Conservation (phyloP, 2,113 vertebrate genomes). For the Acanthochromis polyacanthus region DNA sequence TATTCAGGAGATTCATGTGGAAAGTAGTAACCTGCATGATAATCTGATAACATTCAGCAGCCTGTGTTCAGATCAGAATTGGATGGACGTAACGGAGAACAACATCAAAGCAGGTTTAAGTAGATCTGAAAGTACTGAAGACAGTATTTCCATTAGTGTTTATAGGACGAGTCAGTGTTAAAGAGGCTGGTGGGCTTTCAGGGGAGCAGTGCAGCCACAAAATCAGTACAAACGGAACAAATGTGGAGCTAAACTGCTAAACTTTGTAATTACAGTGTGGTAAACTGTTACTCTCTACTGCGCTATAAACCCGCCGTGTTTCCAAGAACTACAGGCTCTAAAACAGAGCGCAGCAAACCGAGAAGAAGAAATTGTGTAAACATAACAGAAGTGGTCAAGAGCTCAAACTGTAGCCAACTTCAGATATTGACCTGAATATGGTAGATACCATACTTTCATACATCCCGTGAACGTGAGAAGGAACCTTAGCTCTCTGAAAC, state of each 20-base stretch:
- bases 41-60: constrained; percentile 24
- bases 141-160: constrained; percentile 21
- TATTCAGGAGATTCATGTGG: constrained; percentile 1
- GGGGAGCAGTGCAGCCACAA: neutral
- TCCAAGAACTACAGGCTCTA: constrained; percentile 13
- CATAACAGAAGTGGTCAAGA: constrained; percentile 12
- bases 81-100: neutral
- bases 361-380: constrained; percentile 33
- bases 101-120: constrained; percentile 13
- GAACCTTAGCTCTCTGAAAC: neutral
- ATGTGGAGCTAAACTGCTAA: constrained; percentile 8
- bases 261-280: constrained; percentile 43
- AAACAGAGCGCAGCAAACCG: constrained; percentile 26
- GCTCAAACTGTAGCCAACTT: constrained; percentile 7
- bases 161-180: constrained; percentile 18
- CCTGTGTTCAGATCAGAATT: constrained; percentile 10
- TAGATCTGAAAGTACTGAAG: constrained; percentile 20
- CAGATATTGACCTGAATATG: constrained; percentile 23
- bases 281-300: constrained; percentile 27
- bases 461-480: neutral
- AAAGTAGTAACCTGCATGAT: constrained; percentile 12
- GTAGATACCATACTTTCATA: constrained; percentile 6
- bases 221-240: constrained; percentile 17
- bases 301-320: constrained; percentile 15
- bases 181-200: constrained; percentile 7